Conservation (phyloP, 2,113 vertebrate genomes). For the Neolamprologus modestus region DNA sequence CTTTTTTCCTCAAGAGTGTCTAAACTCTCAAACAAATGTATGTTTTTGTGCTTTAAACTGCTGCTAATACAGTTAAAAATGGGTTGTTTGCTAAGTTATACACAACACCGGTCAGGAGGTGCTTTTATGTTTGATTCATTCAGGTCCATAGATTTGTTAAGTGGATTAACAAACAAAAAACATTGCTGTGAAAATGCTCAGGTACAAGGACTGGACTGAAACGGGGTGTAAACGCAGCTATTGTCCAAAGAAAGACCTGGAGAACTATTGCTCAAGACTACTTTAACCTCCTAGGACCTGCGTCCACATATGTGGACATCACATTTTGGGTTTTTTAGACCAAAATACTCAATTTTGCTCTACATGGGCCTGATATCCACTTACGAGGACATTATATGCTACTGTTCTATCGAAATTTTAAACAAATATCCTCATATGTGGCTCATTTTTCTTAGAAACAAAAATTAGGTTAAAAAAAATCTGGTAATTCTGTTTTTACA, state of each 20-base stretch:
- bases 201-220: neutral
- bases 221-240: accelerated
- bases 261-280: neutral
- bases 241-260: neutral
- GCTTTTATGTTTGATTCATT: neutral
- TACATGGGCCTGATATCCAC: neutral
- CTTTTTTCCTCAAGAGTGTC: neutral
- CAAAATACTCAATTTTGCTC: neutral
- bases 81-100: neutral
- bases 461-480: accelerated
- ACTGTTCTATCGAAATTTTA: accelerated
- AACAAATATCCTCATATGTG: neutral
- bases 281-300: neutral
- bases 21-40: accelerated
- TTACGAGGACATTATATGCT: neutral
- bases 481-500: neutral
- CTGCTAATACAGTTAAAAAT: neutral
- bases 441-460: neutral
- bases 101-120: neutral
- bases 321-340: neutral
- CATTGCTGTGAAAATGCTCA: neutral
- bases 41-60: neutral
- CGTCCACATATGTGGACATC: neutral
- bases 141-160: neutral
- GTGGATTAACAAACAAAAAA: neutral